phyloP scores from a whole-genome alignment of 1,140 invertebrate genomes.

The Scylla paramamosain region DNA sequence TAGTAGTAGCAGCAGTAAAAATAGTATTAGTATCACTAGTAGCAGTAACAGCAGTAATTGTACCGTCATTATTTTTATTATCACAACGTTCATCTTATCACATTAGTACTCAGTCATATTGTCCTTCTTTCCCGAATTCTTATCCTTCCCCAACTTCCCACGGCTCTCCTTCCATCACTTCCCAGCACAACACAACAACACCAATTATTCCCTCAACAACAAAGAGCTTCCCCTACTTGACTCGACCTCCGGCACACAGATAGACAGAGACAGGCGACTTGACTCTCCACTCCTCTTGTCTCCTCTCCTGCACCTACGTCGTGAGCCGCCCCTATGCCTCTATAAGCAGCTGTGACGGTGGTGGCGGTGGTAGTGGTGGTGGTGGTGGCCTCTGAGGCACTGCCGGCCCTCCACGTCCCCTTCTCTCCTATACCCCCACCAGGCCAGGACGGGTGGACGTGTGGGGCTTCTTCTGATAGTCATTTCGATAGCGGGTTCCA shows the following conservation, averaged over 20 bases:
- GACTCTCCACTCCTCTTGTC: no score
- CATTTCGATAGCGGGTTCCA: slow-evolving; percentile 55
- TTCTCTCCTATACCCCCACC: not conserved
- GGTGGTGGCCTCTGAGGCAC: not conserved
- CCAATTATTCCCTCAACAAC: not conserved
- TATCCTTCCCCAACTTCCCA: not conserved
- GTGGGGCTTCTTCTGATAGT: slow-evolving; percentile 65
- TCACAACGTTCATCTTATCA: not conserved
- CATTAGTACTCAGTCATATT: not conserved
- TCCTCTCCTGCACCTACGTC: not conserved
- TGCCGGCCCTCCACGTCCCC: not conserved
- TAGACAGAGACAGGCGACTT: no score
- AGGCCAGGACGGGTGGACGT: not conserved
- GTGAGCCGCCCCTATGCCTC: not conserved
- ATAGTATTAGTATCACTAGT: no score
- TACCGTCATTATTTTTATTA: not conserved
- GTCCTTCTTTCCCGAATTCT: not conserved
- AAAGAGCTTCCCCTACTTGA: not conserved
- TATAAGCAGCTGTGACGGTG: not conserved
- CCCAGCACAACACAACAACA: not conserved
- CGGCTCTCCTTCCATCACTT: not conserved
- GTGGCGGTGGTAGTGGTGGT: no score
- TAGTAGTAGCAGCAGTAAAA: no score
- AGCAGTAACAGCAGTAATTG: no score
- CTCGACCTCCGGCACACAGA: not conserved